A percentile compares a stretch with the other conserved stretches of the same genome.
Evolutionary conservation across 2,888 invertebrate genomes (phyloP).

Genomic region (Chymomyza caudatula): DNA sequence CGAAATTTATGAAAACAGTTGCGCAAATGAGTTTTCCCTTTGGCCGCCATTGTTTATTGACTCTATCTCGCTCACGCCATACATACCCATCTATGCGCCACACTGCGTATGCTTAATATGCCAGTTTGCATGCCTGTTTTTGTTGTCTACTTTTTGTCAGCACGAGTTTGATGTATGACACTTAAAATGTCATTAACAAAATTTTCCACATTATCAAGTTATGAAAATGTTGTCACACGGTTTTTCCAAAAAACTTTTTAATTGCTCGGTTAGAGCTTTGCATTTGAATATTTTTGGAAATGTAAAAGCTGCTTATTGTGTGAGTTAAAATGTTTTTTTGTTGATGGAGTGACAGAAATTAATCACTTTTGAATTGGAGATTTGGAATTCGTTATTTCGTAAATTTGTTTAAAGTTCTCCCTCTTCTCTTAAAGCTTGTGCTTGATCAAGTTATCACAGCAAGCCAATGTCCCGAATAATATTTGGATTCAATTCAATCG

Average conservation of each 20-base stretch:
- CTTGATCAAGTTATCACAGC: too few relatives aligned
- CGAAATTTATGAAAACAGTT: constrained; percentile 29
- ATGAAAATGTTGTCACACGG: background rate
- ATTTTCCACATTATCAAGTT: background rate
- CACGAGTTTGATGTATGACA: background rate
- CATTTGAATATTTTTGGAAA: too few relatives aligned
- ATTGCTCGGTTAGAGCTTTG: too few relatives aligned
- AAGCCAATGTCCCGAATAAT: too few relatives aligned
- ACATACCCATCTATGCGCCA: background rate
- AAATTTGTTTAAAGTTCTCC: too few relatives aligned
- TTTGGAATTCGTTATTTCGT: too few relatives aligned
- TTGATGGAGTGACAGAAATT: too few relatives aligned
- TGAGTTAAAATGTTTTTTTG: too few relatives aligned
- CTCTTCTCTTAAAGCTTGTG: too few relatives aligned
- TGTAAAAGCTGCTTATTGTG: background rate
- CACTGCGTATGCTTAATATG: background rate
- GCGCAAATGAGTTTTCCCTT: background rate
- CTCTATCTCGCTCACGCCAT: background rate
- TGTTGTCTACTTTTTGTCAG: background rate
- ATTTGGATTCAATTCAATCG: too few relatives aligned
- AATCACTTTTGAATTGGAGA: too few relatives aligned
- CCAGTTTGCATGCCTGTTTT: background rate
- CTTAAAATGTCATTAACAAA: background rate
- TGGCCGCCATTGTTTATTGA: too few relatives aligned
- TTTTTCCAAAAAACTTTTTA: background rate